Evolutionary conservation across 2,888 invertebrate genomes (phyloP), one percentile per base, ranked within the genome.

Genomic region (Melanargia galathea): DNA sequence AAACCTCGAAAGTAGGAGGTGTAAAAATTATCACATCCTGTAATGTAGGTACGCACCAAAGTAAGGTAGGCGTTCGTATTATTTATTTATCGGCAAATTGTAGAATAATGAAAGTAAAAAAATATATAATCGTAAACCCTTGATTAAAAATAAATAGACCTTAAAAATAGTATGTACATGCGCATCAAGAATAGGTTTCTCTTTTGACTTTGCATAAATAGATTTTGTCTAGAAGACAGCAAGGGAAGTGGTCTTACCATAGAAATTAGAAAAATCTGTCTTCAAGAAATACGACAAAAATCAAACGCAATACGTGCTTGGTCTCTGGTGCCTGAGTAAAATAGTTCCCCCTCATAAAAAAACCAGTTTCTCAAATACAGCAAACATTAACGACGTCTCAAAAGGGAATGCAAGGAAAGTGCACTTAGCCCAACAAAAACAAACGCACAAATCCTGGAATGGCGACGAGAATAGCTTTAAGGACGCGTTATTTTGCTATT

Each of bases 11-110:
- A 20, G 20, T 38, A 45, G 7, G n/a, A 43, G 38, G 58, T 65
- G 65, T 67, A 46, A 65, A 69, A 65, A 64, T 69, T 69, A 69
- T 55, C 65, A 69, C 60, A 48, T 69, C 61, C 38, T 40, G 35
- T 7, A n/a, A n/a, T n/a, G 7, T 46, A 30, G 4, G 11, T 52
- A 46, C 18, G 1, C 48, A 10, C 5, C 35, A 43, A 11, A 10
- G 46, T 49, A 24, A 13, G 16, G 11, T 10, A 10, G 30, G 45
- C 20, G 20, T 45, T 45, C 22, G 5, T 22, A 20, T 30, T 30
- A 30, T 6, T 30, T n/a, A n/a, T n/a, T n/a, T n/a, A n/a, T n/a
- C n/a, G n/a, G 2, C 6, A 7, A 6, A 30, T 30, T 30, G 30
- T 1, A n/a, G n/a, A n/a, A n/a, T n/a, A n/a, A n/a, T n/a, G n/a